A percentile compares a stretch with the other conserved stretches of the same genome.
These are phyloP conservation scores for Siniperca scherzeri DNA, from an alignment of 2,797 vertebrate species.

Conservation along the genomic window DNA sequence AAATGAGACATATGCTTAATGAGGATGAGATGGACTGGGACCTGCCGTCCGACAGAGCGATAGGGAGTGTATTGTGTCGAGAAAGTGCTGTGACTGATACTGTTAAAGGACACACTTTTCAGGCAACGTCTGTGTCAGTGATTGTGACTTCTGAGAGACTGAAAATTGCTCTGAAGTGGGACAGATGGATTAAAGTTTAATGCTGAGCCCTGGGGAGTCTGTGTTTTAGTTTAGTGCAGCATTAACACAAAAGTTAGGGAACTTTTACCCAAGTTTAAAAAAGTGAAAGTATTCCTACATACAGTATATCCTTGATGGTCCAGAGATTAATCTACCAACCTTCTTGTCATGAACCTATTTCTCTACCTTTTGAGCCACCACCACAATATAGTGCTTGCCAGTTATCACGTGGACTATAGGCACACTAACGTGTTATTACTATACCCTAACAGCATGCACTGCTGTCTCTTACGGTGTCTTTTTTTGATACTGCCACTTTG, in stretches of 20 bases:
- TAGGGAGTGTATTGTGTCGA: constrained; percentile 57
- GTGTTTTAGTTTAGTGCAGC: constrained; percentile 54
- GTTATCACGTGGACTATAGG: neutral
- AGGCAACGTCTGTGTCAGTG: constrained; percentile 45
- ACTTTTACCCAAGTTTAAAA: constrained; percentile 46
- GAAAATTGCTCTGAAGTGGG: constrained; percentile 72
- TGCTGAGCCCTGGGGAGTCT: constrained; percentile 49
- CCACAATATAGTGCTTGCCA: neutral
- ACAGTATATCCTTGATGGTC: neutral
- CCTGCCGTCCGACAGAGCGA: constrained; percentile 57
- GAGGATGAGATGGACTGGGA: constrained; percentile 74
- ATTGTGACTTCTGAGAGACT: constrained; percentile 70
- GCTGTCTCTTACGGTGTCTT: neutral
- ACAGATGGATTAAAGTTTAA: constrained; percentile 74
- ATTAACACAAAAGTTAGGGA: constrained; percentile 58
- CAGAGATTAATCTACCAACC: neutral
- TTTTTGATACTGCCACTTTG: neutral
- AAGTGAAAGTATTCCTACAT: neutral
- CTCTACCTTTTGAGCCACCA: neutral
- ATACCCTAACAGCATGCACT: neutral
- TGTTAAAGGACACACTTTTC: constrained; percentile 69
- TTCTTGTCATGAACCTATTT: neutral
- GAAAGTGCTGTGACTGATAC: constrained; percentile 58
- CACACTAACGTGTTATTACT: neutral
- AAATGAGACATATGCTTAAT: constrained; percentile 89